These are phyloP conservation scores for Vidua macroura DNA, from an alignment of 2,113 vertebrate species.

Conservation along the genomic window DNA sequence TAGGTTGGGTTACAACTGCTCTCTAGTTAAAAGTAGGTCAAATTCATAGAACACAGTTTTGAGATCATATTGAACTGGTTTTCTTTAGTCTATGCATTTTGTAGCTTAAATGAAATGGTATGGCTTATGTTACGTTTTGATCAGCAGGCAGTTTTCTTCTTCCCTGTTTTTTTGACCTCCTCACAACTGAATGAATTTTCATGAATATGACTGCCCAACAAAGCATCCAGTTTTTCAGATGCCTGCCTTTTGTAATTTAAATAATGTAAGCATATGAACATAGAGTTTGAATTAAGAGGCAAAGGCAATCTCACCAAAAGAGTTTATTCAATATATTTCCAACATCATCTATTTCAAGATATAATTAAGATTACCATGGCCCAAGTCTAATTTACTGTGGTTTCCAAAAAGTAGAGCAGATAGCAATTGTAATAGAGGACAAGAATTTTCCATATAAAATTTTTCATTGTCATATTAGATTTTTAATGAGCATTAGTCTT, in stretches of 20 bases:
- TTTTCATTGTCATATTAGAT: conserved; percentile 42
- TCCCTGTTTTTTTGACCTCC: not conserved
- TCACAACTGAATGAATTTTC: conserved; percentile 5
- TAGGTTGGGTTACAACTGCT: not conserved
- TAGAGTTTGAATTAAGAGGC: conserved; percentile 46
- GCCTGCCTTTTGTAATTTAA: conserved; percentile 61
- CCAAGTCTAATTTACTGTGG: conserved; percentile 35
- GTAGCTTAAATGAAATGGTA: not conserved
- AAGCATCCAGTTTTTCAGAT: conserved; percentile 29
- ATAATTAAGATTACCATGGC: conserved; percentile 58
- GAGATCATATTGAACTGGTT: not conserved
- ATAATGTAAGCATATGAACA: conserved; percentile 48
- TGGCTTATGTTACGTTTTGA: not conserved
- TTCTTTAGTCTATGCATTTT: not conserved
- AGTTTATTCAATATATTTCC: conserved; percentile 54
- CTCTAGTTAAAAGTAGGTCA: not conserved
- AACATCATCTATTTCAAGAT: conserved; percentile 50
- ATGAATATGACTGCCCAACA: conserved; percentile 38
- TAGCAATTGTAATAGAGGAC: conserved; percentile 25
- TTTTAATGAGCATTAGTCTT: conserved; percentile 51
- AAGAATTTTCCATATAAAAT: conserved; percentile 12
- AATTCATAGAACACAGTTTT: not conserved
- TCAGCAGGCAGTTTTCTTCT: not conserved
- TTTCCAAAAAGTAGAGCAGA: conserved; percentile 45
- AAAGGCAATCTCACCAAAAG: conserved; percentile 48